Evolutionary conservation across 2,888 invertebrate species (phyloP), one percentile per base, ranked within the genome.

Genomic region (Lypha dubia): DNA sequence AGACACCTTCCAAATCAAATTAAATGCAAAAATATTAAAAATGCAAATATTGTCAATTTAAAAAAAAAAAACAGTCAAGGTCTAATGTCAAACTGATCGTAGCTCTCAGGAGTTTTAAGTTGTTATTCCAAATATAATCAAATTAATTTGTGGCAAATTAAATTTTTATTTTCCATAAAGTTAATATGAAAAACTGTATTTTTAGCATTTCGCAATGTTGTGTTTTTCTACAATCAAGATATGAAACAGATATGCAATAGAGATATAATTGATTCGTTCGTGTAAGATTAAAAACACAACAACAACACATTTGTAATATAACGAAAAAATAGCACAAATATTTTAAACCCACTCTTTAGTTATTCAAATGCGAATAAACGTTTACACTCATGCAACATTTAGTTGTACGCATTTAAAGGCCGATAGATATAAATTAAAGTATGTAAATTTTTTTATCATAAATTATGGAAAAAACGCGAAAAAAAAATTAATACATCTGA

Each of bases 181-280:
- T 35, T 65, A 56, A 49, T 20, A 49, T 38, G n/a, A 83, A 74
- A 58, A 74, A 65, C 63, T 79, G 68, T n/a, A n/a, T n/a, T 70
- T 67, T 75, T 79, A 65, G 53, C 79, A 84, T 80, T 84, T 84
- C 80, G 79, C 65, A 79, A 83, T 60, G n/a, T n/a, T n/a, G n/a
- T n/a, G n/a, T n/a, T 35, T 79, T 41, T 28, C 9, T 56, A 7
- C 35, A 13, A 17, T 71, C 60, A 49, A 56, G 65, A 75, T 84
- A 83, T 71, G 62, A n/a, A n/a, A n/a, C 74, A 41, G 63, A 58
- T 70, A 83, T 83, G 83, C 70, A 79, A 79, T 75, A 70, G 49
- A 17, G 9, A 71, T 35, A 63, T 24, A 73, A n/a, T 7, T 24
- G 17, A 17, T 15, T 51, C n/a, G 35, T 49, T 41, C 53, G 49